Conservation (phyloP, 2,113 vertebrate genomes). For the Gymnogyps californianus region DNA sequence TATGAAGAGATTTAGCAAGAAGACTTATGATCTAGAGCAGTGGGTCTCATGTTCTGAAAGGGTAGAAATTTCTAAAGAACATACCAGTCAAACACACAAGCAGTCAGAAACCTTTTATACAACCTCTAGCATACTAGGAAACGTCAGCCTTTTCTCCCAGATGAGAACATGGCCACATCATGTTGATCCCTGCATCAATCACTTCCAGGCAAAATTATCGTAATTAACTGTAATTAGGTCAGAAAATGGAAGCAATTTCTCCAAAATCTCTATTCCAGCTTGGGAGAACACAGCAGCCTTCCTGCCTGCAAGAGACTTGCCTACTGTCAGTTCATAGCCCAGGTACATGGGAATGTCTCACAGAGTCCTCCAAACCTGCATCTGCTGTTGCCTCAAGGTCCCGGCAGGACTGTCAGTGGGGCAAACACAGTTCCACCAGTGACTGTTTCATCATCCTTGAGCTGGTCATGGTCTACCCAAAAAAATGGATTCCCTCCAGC, state of each 20-base stretch:
- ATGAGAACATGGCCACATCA: background rate
- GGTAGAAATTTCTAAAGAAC: background rate
- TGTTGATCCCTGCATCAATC: background rate
- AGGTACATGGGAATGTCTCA: background rate
- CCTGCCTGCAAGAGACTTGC: background rate
- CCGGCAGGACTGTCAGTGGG: no score
- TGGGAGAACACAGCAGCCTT: background rate
- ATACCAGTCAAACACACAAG: background rate
- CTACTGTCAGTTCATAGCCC: background rate
- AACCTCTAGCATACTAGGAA: background rate
- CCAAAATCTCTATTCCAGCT: background rate
- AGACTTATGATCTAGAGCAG: background rate
- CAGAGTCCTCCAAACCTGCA: background rate
- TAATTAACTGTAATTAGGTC: conserved; percentile 28
- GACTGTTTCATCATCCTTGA: background rate
- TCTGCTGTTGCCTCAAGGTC: no score
- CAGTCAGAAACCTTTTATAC: background rate
- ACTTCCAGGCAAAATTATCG: background rate
- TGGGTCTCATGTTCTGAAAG: background rate
- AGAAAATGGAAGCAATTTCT: conserved; percentile 18
- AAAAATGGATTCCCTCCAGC: background rate
- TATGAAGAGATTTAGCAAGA: background rate
- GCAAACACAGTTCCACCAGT: background rate
- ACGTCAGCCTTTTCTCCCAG: background rate
- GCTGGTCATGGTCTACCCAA: background rate